Evolutionary conservation across 2,888 invertebrate species (phyloP).

Genomic region (Parnassius glacialis): DNA sequence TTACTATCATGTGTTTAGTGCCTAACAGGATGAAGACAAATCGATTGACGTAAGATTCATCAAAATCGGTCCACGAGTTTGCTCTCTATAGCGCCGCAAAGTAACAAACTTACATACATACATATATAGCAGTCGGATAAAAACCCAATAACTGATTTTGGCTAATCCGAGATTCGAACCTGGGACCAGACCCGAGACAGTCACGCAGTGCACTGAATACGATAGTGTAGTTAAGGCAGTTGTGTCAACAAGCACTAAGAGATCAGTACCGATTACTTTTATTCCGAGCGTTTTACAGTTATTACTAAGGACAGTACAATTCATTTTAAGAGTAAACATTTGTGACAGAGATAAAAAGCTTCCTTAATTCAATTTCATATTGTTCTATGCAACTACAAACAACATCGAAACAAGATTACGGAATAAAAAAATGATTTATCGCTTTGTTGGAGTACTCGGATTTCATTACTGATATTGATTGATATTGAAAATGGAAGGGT

Average conservation of each 20-base stretch:
- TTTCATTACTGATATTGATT: conserved; percentile 66
- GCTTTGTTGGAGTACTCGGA: conserved; percentile 37
- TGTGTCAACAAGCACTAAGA: conserved; percentile 13
- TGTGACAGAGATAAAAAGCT: conserved; percentile 24
- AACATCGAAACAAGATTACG: conserved; percentile 33
- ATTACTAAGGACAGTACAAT: conserved; percentile 9
- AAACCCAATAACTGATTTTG: too few species aligned
- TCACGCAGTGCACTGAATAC: too few species aligned
- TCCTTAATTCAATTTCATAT: conserved; percentile 26
- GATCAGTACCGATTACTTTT: conserved; percentile 8
- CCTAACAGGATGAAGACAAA: too few species aligned
- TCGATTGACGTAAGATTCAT: too few species aligned
- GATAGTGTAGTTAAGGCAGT: not conserved
- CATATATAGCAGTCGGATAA: too few species aligned
- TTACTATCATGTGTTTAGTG: too few species aligned
- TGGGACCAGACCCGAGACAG: too few species aligned
- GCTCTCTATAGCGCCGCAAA: too few species aligned
- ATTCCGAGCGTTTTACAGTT: conserved; percentile 14
- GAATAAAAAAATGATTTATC: conserved; percentile 46
- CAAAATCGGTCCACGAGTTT: too few species aligned
- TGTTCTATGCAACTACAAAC: conserved; percentile 24
- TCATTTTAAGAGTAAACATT: conserved; percentile 22
- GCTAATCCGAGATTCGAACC: too few species aligned
- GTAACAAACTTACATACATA: too few species aligned
- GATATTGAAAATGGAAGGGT: conserved; percentile 52